Evolutionary conservation across 2,113 vertebrate genomes (phyloP).

Genomic region (Varanus komodoensis): DNA sequence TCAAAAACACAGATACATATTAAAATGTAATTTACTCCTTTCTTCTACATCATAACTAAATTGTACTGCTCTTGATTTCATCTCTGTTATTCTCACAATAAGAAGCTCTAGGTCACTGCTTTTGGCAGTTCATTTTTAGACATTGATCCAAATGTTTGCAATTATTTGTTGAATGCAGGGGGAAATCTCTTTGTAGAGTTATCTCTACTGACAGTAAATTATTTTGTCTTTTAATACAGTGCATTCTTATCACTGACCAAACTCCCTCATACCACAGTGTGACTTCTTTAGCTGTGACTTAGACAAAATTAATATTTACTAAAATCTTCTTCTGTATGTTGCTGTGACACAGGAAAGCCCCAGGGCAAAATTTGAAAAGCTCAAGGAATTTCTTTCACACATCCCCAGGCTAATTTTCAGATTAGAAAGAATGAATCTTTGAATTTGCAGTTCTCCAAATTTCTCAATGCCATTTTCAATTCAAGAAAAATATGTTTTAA

Average conservation of each 20-base stretch:
- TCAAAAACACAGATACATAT: slow-evolving; percentile 60
- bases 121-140: slow-evolving; percentile 48
- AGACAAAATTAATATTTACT: neutral
- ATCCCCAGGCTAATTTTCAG: neutral
- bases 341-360: neutral
- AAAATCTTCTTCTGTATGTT: neutral
- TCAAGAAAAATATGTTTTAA: neutral
- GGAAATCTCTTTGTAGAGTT: slow-evolving; percentile 9
- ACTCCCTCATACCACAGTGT: neutral
- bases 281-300: neutral
- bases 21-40: slow-evolving; percentile 62
- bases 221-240: neutral
- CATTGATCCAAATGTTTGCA: slow-evolving; percentile 41
- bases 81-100: slow-evolving; percentile 50
- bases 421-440: neutral
- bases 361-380: neutral
- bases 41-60: slow-evolving; percentile 59
- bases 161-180: slow-evolving; percentile 42
- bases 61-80: slow-evolving; percentile 54
- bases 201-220: neutral
- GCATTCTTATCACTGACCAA: neutral
- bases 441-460: neutral
- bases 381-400: neutral
- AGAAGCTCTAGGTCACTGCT: slow-evolving; percentile 47
- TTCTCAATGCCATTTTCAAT: neutral